Base-by-base conservation (phyloP, 2,797 vertebrate species). In the Pantherophis alleghaniensis region DNA sequence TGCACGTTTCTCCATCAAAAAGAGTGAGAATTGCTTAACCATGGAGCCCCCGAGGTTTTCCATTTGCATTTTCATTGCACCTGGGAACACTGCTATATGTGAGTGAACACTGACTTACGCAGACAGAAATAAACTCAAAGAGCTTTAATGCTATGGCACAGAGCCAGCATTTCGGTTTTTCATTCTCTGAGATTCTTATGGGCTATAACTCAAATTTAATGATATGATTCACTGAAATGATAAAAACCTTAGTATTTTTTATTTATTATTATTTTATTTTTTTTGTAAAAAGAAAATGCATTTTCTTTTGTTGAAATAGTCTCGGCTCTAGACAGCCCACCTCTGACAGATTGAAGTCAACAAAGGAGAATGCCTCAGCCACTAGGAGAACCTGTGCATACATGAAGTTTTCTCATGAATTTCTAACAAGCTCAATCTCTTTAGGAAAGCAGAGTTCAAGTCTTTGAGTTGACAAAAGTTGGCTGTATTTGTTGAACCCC, bases 51-150 rank as follows among this genome's bases (percentile, higher is more conserved):
- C 94, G 20, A 94, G 96, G 93, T 94, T 97, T 97, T 97, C 93
- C 93, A 96, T 97, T 98, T 97, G 95, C 96, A 96, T 98, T 97
- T 97, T 97, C 96, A 96, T 95, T 97, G 95, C 96, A 97, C 92
- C 92, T 95, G 94, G 95, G 95, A 97, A 97, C 95, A 90, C 95
- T 95, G 93, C 96, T 96, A 91, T 83, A 83, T 95, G 60, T 97
- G 97, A 97, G 92, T 32, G 83, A 96, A 95, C 96, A 96, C 97
- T 96, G 96, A 96, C 97, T 96, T 95, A 96, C 88, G 92, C 94
- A 96, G 96, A 96, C 97, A 96, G 97, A 97, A 97, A 98, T 97
- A 96, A 97, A 97, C 93, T 93, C 91, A 94, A 93, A 95, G 59
- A 91, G 94, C 92, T 96, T 97, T 97, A 96, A 94, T 94, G 97